Base-by-base conservation (phyloP, 2,888 invertebrate species). In the Aphodius sticticus region DNA sequence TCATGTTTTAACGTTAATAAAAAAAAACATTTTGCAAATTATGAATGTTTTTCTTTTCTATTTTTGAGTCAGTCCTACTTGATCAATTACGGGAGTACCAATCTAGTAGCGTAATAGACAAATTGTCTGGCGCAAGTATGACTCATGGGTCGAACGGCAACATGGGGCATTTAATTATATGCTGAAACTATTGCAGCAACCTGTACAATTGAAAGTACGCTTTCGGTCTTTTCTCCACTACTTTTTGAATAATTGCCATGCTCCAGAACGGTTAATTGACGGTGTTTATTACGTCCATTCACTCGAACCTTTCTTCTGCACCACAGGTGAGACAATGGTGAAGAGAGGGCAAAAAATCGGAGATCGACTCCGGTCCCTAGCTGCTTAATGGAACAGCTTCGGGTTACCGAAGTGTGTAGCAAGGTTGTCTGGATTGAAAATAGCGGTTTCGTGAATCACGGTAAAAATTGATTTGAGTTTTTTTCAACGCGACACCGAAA, bases 401-500 rank as follows among this genome's bases (percentile, higher is more conserved):
- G 71, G 76, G 79, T 71, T 77, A 77, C 77, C 77, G 77, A 74
- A 75, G 74, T 77, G 75, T 69, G 35, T 35, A 74, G 79, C 79
- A 77, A 79, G 79, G 79, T 72, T 77, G 77, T 76, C 77, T 74
- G 77, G 77, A 77, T 79, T 77, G 79, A 69, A 79, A 75, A 75
- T 77, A 79, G 79, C 77, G 79, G 79, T 79, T 79, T 77, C 69
- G 71, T 77, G 77, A 77, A 74, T 74, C 79, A 79, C 79, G 75
- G 77, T 79, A 77, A 79, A 78, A 79, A 79, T 79, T 79, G 79
- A 77, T 79, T 79, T 79, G 77, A 69, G 74, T 79, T 79, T 79
- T n/a, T 79, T 74, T 74, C 74, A 35, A 16, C n/a, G 35, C 35
- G 35, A 26, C 53, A 9, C 36, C 75, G 76, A 35, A 70, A 69